Base-by-base conservation (phyloP, 2,888 invertebrate genomes). In the Argyresthia goedartella region DNA sequence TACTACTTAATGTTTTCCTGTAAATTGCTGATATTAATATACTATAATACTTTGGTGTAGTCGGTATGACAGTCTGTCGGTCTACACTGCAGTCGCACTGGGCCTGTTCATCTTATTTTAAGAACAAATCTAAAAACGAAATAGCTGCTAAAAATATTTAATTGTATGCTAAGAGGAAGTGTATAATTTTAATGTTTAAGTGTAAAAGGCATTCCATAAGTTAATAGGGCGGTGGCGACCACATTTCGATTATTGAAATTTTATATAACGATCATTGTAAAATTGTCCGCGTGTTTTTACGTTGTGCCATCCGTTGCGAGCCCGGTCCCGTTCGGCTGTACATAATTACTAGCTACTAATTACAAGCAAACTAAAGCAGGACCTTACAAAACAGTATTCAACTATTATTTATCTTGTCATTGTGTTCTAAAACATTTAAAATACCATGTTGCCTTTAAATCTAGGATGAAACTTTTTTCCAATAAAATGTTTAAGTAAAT, bases 371-470 rank as follows among this genome's bases (percentile, higher is more conserved):
- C 44, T 45, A 10, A 43, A 46, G 46, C 46, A 15, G 46, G 33
- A 35, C 48, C 48, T 47, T 48, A 34, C 58, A 59, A 62, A 59
- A 57, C 66, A 66, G 65, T 66, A 64, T 69, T 64, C 60, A 65
- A 57, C n/a, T n/a, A n/a, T 60, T 64, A 62, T 65, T 55, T 65
- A 64, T 73, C 71, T 69, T 71, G 73, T 75, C 75, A 73, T 76
- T 73, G 67, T 70, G 71, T 73, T 73, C 75, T 73, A 71, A 76
- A 52, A 78, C 74, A 71, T 78, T 78, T 77, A 81, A 78, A 79
- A 81, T 82, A 87, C 87, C 86, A 79, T 75, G 86, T 87, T 87
- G 87, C 87, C 87, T 87, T 79, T 86, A 82, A 80, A 77, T 81
- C 73, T 84, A 84, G 80, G 76, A 82, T 80, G 80, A 81, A 69